A percentile compares a stretch with the other conserved stretches of the same genome.
These are phyloP conservation scores for Leptatherina wallacei DNA, from an alignment of 2,797 vertebrate species.

Conservation along the genomic window DNA sequence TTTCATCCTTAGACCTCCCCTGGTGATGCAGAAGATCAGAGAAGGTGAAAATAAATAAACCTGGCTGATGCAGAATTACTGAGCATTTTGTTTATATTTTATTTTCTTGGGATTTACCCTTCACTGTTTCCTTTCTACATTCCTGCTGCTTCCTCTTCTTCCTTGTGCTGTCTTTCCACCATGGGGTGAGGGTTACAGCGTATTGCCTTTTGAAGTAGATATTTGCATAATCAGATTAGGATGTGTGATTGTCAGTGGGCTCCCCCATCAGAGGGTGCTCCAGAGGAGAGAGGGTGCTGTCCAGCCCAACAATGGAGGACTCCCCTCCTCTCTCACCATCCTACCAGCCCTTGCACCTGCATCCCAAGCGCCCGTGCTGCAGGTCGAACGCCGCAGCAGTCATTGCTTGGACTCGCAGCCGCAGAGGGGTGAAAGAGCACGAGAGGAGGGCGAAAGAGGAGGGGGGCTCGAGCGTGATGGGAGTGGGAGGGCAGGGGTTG, in stretches of 20 bases:
- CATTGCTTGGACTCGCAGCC: constrained; percentile 45
- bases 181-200: constrained; percentile 85
- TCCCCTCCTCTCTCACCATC: constrained; percentile 85
- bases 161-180: constrained; percentile 64
- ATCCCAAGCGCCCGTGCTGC: constrained; percentile 72
- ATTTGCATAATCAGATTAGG: constrained; percentile 99
- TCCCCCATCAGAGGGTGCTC: constrained; percentile 87
- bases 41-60: constrained; percentile 6
- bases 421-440: constrained; percentile 41
- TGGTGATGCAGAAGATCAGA: constrained; percentile 9
- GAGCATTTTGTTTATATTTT: constrained; percentile 21
- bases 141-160: constrained; percentile 57
- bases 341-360: constrained; percentile 75
- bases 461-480: constrained; percentile 61
- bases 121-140: constrained; percentile 28
- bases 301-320: constrained; percentile 80
- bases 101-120: constrained; percentile 15
- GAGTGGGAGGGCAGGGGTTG: constrained; percentile 80
- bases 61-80: constrained; percentile 10
- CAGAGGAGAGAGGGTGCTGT: constrained; percentile 89
- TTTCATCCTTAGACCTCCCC: constrained; percentile 47
- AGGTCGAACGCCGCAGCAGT: constrained; percentile 43
- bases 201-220: constrained; percentile 96
- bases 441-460: constrained; percentile 21
- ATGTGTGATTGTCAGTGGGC: constrained; percentile 83